Conservation (phyloP, 2,113 vertebrate species). For the Myotis yumanensis region DNA sequence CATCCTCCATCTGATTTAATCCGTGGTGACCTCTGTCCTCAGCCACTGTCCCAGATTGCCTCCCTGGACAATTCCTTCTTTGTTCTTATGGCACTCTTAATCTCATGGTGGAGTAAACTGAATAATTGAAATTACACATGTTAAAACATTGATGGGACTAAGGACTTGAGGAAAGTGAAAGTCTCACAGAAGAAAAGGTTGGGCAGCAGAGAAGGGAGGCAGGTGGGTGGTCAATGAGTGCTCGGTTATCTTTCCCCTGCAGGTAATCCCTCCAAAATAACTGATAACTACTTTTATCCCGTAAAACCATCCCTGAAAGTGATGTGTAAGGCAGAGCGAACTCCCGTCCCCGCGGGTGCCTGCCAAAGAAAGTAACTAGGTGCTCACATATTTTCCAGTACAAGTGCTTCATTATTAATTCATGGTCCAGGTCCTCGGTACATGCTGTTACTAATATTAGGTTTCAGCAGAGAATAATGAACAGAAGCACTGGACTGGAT, state of each 20-base stretch:
- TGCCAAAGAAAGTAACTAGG: conserved; percentile 81
- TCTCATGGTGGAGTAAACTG: neutral
- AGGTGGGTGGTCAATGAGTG: neutral
- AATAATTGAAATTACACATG: neutral
- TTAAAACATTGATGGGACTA: neutral
- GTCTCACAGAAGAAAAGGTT: neutral
- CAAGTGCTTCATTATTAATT: conserved; percentile 87
- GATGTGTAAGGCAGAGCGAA: conserved; percentile 70
- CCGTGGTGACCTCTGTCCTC: neutral
- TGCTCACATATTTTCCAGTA: conserved; percentile 83
- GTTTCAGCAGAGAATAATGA: conserved; percentile 85
- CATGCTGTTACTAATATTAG: conserved; percentile 88
- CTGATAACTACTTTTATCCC: conserved; percentile 73
- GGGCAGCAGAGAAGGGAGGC: neutral
- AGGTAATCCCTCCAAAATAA: conserved; percentile 47
- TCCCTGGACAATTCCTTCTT: neutral
- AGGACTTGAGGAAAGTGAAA: neutral
- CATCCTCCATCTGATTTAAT: neutral
- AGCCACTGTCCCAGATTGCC: neutral
- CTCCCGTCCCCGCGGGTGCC: conserved; percentile 60
- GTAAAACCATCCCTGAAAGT: conserved; percentile 69
- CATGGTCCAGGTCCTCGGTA: conserved; percentile 85
- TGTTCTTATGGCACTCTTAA: neutral
- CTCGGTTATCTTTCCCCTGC: neutral
- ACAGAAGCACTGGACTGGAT: conserved; percentile 81